A percentile compares a stretch with the other conserved stretches of the same genome.
Conservation (phyloP, 2,888 invertebrate genomes). For the Chironomus riparius region DNA sequence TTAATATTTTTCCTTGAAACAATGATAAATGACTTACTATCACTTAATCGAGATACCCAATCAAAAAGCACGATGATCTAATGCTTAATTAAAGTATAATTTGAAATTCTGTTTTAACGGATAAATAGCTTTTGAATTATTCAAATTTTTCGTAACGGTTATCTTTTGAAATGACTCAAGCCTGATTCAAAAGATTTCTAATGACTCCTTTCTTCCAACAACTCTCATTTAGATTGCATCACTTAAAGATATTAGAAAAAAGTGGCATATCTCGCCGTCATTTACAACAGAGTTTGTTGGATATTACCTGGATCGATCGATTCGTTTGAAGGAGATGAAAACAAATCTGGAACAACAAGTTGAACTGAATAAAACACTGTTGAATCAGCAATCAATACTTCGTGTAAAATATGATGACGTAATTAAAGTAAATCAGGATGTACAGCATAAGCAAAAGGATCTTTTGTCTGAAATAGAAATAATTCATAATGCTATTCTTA, state of each 20-base stretch:
- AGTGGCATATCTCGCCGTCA: constrained; percentile 90
- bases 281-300: constrained; percentile 91
- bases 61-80: too few relatives aligned
- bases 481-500: constrained; percentile 52
- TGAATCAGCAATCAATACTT: constrained; percentile 67
- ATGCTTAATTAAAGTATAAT: too few relatives aligned
- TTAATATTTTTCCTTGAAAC: too few relatives aligned
- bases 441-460: constrained; percentile 49
- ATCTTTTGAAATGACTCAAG: too few relatives aligned
- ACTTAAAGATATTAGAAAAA: constrained; percentile 76
- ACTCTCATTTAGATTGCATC: constrained; percentile 51
- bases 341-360: constrained; percentile 65
- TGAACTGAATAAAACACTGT: constrained; percentile 61
- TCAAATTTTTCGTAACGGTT: too few relatives aligned
- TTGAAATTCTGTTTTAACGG: too few relatives aligned
- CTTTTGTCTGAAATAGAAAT: constrained; percentile 53
- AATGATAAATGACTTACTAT: too few relatives aligned
- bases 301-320: constrained; percentile 84
- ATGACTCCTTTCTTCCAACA: background rate
- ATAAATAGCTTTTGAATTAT: too few relatives aligned
- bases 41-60: too few relatives aligned
- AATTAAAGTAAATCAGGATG: constrained; percentile 56
- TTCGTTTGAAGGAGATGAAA: constrained; percentile 69
- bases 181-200: background rate
- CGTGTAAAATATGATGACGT: constrained; percentile 72